phyloP scores from a whole-genome alignment of 1,140 invertebrate species.

The Tetramorium parvispinum region DNA sequence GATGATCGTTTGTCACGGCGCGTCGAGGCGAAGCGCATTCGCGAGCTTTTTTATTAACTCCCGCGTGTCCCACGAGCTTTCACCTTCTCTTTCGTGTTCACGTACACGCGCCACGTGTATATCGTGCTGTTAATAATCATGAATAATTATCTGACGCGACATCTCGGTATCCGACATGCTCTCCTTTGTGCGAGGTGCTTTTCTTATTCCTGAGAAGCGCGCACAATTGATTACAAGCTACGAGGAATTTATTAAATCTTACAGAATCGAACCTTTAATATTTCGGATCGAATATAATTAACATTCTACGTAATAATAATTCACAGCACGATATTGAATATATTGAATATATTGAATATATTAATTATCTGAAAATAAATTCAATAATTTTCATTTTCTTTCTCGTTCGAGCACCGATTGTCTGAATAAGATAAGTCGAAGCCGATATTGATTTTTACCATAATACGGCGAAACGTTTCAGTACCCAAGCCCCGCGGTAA shows the following conservation, averaged over 20 bases:
- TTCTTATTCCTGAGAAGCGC: background rate
- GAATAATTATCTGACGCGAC: constrained; percentile 62
- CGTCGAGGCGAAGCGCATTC: constrained; percentile 78
- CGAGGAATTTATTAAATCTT: background rate
- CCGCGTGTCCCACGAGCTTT: constrained; percentile 53
- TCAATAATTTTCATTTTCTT: background rate
- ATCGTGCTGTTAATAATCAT: constrained; percentile 67
- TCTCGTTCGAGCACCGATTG: background rate
- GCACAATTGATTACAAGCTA: background rate
- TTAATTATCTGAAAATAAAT: background rate
- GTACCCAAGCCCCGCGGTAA: background rate
- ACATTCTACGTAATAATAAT: background rate
- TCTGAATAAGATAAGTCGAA: background rate
- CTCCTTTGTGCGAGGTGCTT: background rate
- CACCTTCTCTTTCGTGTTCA: constrained; percentile 20
- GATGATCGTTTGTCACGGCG: constrained; percentile 78
- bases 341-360: background rate
- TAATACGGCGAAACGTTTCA: background rate
- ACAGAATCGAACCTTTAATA: background rate
- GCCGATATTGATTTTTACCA: background rate
- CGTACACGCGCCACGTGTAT: constrained; percentile 26
- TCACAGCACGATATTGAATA: background rate
- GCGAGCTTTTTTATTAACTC: constrained; percentile 72
- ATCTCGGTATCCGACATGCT: constrained; percentile 30
- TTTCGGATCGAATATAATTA: background rate